Evolutionary conservation across 1,140 invertebrate species (phyloP).

Genomic region (Trichoplusia ni): DNA sequence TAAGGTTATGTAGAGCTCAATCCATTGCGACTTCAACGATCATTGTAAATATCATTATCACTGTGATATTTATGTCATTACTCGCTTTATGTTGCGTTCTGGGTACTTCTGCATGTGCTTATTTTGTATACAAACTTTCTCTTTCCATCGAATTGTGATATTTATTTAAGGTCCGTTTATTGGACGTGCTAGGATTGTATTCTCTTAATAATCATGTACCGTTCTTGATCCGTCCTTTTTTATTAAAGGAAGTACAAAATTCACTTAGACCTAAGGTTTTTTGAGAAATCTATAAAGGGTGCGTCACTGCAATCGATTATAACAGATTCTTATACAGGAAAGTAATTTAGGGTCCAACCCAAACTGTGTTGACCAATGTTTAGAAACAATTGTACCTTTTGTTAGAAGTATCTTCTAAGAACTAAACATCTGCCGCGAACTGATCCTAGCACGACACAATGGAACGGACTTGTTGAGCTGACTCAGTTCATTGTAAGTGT

Average conservation of each 20-base stretch:
- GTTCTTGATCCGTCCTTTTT: background rate
- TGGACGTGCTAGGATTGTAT: background rate
- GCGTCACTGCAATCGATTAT: too few species aligned
- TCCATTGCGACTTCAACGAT: background rate
- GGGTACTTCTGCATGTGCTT: background rate
- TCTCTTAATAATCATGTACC: background rate
- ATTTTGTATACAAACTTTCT: conserved; percentile 25
- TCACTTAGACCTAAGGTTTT: background rate
- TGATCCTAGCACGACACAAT: background rate
- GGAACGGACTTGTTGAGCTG: background rate
- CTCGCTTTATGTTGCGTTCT: conserved; percentile 11
- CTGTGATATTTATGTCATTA: conserved; percentile 59
- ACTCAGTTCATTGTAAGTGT: background rate
- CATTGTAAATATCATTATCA: conserved; percentile 54
- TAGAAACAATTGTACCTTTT: background rate
- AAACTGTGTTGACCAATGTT: too few species aligned
- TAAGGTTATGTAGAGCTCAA: background rate
- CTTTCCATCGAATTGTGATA: conserved; percentile 25
- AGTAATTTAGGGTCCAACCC: too few species aligned
- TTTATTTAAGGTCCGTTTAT: conserved; percentile 6
- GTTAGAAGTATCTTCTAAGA: background rate
- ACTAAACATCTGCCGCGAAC: background rate
- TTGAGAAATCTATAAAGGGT: too few species aligned
- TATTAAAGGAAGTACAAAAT: background rate
- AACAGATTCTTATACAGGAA: too few species aligned